Base-by-base conservation (phyloP, 2,888 invertebrate genomes). In the Ophonus ardosiacus region DNA sequence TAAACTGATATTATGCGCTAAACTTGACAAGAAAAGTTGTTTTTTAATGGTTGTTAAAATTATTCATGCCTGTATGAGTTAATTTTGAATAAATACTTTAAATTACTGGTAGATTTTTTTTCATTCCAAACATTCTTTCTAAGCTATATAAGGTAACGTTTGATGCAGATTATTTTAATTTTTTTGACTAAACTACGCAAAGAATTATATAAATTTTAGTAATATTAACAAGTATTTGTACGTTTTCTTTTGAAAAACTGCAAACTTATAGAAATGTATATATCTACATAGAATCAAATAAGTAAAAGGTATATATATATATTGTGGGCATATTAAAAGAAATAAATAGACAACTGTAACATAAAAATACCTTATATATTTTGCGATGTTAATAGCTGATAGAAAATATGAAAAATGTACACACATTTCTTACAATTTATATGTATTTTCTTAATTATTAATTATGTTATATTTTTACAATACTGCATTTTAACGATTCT, bases 321-420 rank as follows among this genome's bases (percentile, higher is more conserved):
- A n/a, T n/a, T n/a, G n/a, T 79, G 59, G 7, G 18, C 56, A 81
- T 82, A 56, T 74, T 56, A 57, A 83, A 74, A 71, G 59, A 76
- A 81, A 83, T 83, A 83, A 83, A 76, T 83, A 76, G 57, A 83
- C 83, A 83, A 71, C 74, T 74, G 59, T 83, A 83, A 83, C 71
- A 83, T 82, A 68, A 81, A 78, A 78, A 83, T 74, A 83, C 76
- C 74, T 83, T 83, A 83, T 74, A 83, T 83, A 83, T 83, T 82
- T 83, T 83, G 71, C 63, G 83, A 71, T 71, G 83, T 83, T 83
- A 83, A 83, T 83, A 83, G 74, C 76, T 83, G 83, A 74, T 83
- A 83, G 56, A 83, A 82, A 83, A 83, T 83, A 83, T 83, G 83
- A 83, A 83, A 83, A 83, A 83, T 83, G 83, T 83, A 83, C 83